Evolutionary conservation across 92 coral and sea anemone genomes (phyloP).

Genomic region (Epizoanthus ramosus): DNA sequence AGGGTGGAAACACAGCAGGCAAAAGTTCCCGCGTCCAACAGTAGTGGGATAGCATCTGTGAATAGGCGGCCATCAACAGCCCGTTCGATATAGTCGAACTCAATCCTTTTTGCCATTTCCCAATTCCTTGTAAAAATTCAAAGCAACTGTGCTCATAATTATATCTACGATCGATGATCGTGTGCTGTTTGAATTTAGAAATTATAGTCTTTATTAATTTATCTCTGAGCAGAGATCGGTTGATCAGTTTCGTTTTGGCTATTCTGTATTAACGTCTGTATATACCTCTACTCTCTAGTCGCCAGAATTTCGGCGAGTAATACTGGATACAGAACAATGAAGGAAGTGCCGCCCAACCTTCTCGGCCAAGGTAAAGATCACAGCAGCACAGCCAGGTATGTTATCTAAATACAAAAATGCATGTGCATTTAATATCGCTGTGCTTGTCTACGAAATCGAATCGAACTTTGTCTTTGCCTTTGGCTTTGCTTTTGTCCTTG

Average conservation of each 20-base stretch:
- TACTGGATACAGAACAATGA: neutral
- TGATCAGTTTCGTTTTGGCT: neutral
- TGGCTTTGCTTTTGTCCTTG: no score
- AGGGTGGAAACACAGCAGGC: conserved; percentile 93
- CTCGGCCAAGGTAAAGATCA: conserved; percentile 8
- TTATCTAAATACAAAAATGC: no score
- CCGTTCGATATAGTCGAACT: conserved; percentile 43
- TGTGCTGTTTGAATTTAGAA: no score
- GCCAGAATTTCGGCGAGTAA: neutral
- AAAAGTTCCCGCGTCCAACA: conserved; percentile 90
- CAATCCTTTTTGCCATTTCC: conserved; percentile 29
- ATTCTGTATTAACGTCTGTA: no score
- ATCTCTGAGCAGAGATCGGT: no score
- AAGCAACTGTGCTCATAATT: no score
- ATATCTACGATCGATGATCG: no score
- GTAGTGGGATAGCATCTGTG: conserved; percentile 91
- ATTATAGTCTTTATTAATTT: no score
- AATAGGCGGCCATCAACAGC: conserved; percentile 66
- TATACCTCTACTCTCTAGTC: neutral
- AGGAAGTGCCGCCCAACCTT: conserved; percentile 13
- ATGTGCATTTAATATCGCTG: no score
- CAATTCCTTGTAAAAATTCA: no score
- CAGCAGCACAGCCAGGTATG: neutral
- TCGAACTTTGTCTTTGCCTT: no score
- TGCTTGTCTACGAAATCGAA: no score